Evolutionary conservation across 2,113 vertebrate species (phyloP).

Genomic region (Empidonax traillii): DNA sequence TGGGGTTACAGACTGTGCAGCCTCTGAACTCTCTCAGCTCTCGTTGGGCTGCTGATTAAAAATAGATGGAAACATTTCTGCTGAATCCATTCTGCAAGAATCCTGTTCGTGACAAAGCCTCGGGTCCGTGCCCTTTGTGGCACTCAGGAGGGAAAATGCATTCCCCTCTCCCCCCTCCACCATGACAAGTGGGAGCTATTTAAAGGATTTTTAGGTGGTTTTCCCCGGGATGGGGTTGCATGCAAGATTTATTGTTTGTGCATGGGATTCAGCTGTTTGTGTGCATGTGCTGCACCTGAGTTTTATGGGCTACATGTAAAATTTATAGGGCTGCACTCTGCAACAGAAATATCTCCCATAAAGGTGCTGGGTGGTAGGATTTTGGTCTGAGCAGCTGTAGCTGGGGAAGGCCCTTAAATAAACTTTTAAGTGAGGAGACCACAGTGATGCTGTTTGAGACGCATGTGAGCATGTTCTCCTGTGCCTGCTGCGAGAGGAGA

Average conservation of each 20-base stretch:
- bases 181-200: not conserved
- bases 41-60: not conserved
- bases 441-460: fast-evolving
- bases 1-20: not conserved
- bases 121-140: not conserved
- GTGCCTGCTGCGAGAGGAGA: not conserved
- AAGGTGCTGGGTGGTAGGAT: not conserved
- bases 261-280: not conserved
- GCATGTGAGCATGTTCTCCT: fast-evolving
- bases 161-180: not conserved
- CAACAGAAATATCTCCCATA: fast-evolving
- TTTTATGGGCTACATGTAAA: not conserved
- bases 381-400: not conserved
- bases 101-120: not conserved
- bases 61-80: not conserved
- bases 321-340: not conserved
- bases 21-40: not conserved
- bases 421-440: not conserved
- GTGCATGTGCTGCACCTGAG: not conserved
- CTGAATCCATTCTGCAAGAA: not conserved
- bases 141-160: not conserved
- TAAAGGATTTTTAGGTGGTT: not conserved
- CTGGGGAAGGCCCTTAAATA: not conserved
- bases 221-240: not conserved
- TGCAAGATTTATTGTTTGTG: not conserved